Evolutionary conservation across 2,888 invertebrate genomes (phyloP), one percentile per base, ranked within the genome.

Genomic region (Caenorhabditis japonica): DNA sequence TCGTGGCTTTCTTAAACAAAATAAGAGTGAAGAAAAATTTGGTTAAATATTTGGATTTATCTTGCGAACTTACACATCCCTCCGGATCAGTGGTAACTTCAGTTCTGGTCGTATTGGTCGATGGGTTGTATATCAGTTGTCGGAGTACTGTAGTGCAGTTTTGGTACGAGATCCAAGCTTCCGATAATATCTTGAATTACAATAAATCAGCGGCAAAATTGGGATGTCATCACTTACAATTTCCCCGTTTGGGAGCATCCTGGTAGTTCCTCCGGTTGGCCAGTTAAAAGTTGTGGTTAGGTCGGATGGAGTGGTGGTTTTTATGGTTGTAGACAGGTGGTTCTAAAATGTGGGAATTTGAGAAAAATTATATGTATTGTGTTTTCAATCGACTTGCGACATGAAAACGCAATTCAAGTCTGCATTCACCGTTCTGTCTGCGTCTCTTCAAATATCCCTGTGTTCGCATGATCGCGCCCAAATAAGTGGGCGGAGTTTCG

Each of bases 81-180:
- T 53, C 25, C n/a, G 52, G 13, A 25, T 53, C 52, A 1, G 21
- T 25, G 1, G 12, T 17, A 3, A 13, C 17, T n/a, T 38, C 34
- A 10, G 25, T 39, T n/a, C 23, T 38, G 10, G 21, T 38, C 13
- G 17, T 10, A 13, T 27, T 27, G 3, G 38, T 34, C 5, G 25
- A 19, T 4, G 34, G 25, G 17, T 53, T 53, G 15, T 13, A n/a
- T 10, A 53, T 23, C 13, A 39, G 8, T 8, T 53, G 38, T 10
- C 5, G 23, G 7, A 53, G 21, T 10, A 53, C 15, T n/a, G 52
- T 53, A 3, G 52, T 53, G 13, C 52, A 53, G 25, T 53, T 53
- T n/a, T 8, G 38, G 13, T 25, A 53, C 3, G 52, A 10, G 3
- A 15, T 38, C 23, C 38, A 15, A 13, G 34, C 34, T 7, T 30